Evolutionary conservation across 2,888 invertebrate species (phyloP).

Genomic region (Caenorhabditis wallacei): DNA sequence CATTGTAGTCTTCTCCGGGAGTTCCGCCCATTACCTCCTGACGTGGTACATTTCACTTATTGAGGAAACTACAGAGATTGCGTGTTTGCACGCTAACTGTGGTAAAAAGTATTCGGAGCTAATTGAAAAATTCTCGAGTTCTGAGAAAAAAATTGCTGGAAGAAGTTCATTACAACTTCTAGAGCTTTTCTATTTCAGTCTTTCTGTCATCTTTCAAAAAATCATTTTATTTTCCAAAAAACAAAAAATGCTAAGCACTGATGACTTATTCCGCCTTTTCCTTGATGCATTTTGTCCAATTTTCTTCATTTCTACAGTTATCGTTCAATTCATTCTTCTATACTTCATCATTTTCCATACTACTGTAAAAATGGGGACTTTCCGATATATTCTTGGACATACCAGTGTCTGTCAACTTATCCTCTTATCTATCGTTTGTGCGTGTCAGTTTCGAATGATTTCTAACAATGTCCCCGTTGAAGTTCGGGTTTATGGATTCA

Average conservation of each 20-base stretch:
- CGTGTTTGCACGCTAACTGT: no score
- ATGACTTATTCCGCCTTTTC: slow-evolving; percentile 6
- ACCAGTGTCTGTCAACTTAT: slow-evolving; percentile 26
- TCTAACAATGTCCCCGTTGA: slow-evolving; percentile 22
- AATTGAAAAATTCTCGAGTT: no score
- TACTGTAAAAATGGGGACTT: neutral
- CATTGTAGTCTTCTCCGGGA: no score
- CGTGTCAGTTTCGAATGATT: slow-evolving; percentile 44
- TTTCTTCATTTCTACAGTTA: neutral
- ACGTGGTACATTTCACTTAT: no score
- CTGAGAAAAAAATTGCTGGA: no score
- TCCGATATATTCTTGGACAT: slow-evolving; percentile 10
- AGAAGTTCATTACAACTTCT: no score
- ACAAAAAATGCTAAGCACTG: slow-evolving; percentile 1
- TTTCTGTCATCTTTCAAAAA: no score
- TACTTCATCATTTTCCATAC: slow-evolving; percentile 10
- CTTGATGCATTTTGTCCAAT: slow-evolving; percentile 17
- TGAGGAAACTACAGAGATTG: no score
- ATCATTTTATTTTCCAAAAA: neutral
- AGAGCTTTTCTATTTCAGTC: no score
- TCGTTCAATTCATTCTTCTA: slow-evolving; percentile 1
- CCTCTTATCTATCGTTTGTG: neutral
- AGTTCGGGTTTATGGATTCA: slow-evolving; percentile 28
- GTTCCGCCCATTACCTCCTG: no score
- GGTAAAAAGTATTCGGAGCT: no score